Conservation (phyloP, 53 echinoderm and acorn worm genomes). For the Holothuria scabra region DNA sequence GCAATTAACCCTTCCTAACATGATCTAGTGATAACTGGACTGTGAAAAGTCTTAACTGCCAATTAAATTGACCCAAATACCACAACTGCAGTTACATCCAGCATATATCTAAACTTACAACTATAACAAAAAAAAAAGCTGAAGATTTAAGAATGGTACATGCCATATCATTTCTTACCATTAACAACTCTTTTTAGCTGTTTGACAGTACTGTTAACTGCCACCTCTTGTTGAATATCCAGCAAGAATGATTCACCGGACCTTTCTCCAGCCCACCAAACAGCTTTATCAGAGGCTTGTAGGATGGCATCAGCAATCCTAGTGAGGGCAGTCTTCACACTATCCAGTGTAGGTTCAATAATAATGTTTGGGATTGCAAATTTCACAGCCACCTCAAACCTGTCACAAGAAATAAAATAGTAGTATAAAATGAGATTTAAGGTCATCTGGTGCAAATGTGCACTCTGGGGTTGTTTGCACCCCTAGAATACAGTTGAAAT, state of each 20-base stretch:
- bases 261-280: slow-evolving; percentile 91
- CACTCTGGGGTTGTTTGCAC: background rate
- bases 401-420: slow-evolving; percentile 7
- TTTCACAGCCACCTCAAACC: slow-evolving; percentile 94
- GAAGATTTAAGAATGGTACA: background rate
- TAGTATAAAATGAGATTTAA: background rate
- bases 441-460: background rate
- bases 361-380: slow-evolving; percentile 99
- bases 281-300: slow-evolving; percentile 70
- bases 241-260: slow-evolving; percentile 77
- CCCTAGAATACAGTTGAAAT: background rate
- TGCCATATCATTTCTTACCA: slow-evolving; percentile 30
- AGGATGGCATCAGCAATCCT: slow-evolving; percentile 79
- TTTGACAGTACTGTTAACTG: slow-evolving; percentile 80
- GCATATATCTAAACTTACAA: too few relatives aligned
- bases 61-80: too few relatives aligned
- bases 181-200: slow-evolving; percentile 88
- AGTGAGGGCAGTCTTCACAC: slow-evolving; percentile 80
- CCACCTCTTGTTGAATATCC: slow-evolving; percentile 79
- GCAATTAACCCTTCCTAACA: too few relatives aligned
- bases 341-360: slow-evolving; percentile 91
- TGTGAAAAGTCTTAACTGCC: too few relatives aligned
- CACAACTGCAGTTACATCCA: too few relatives aligned
- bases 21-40: too few relatives aligned
- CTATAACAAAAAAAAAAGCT: too few relatives aligned